phyloP scores from a whole-genome alignment of 2,888 invertebrate genomes.

The Epistrophella euchroma region DNA sequence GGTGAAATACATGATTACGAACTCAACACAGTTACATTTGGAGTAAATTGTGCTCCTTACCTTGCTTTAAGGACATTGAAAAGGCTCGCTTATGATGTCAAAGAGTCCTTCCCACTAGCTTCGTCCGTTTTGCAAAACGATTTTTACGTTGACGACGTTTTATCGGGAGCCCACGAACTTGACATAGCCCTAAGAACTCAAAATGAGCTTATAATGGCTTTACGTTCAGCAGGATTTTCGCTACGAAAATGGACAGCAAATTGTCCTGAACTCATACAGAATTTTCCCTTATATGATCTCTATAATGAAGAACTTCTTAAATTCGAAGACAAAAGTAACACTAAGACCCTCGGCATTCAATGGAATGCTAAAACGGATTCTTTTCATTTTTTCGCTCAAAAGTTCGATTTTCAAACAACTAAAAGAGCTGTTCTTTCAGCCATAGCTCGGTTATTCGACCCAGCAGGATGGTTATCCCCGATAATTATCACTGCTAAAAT shows the following conservation, averaged over 20 bases:
- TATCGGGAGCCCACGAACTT: conserved; percentile 54
- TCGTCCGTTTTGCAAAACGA: conserved; percentile 16
- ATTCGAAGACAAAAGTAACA: conserved; percentile 35
- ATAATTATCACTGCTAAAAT: background rate
- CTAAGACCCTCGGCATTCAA: conserved; percentile 58
- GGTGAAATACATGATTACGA: background rate
- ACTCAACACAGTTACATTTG: background rate
- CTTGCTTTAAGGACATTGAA: background rate
- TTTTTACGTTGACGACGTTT: conserved; percentile 58
- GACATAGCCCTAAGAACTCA: conserved; percentile 27
- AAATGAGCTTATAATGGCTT: conserved; percentile 34
- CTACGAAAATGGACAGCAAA: conserved; percentile 43
- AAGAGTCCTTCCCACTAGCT: conserved; percentile 28
- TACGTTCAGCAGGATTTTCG: conserved; percentile 18
- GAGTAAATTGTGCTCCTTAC: background rate
- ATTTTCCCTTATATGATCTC: conserved; percentile 23
- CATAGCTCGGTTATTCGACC: background rate
- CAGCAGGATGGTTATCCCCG: background rate
- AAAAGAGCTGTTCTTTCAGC: background rate
- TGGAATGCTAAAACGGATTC: conserved; percentile 51
- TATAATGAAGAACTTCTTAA: conserved; percentile 41
- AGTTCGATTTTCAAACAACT: background rate
- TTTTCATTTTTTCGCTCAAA: conserved; percentile 24
- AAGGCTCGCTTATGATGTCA: conserved; percentile 21
- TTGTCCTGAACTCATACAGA: background rate